Evolutionary conservation across 1,140 invertebrate genomes (phyloP), one percentile per base, ranked within the genome.

Genomic region (Drosophila ohnishii): DNA sequence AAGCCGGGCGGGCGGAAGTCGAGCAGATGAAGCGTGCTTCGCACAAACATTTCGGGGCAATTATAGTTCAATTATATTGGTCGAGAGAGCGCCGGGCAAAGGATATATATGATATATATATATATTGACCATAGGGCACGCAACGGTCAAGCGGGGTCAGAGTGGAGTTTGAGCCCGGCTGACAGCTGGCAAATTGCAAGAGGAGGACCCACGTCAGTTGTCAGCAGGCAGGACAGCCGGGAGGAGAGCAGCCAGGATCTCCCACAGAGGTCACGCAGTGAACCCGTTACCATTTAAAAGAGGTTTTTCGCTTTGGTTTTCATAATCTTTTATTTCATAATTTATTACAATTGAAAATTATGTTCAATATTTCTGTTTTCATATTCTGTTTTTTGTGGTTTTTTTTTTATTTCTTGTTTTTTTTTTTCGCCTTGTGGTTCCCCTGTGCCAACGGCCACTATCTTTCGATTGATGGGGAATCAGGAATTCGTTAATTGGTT

Each of bases 301-400:
- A 59, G 8, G 5, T 25, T 48, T 10, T 3, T 37, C 16, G 55
- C 2, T 1, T 70, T 88, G 75, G 64, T 88, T 88, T 87, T 80
- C 61, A 87, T 87, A 88, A 87, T 87, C 64, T 83, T 87, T 87
- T 87, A 87, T 87, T 86, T 87, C 84, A 88, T 87, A 87, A 77
- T 87, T 87, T 87, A 87, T 87, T 87, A 87, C 83, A 87, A 83
- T 87, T 87, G 84, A 87, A 87, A 87, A 83, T 87, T 83, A 66
- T 86, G 80, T 88, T 87, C 83, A 87, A 87, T 87, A 80, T 77
- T 88, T 86, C 71, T 55, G 51, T 55, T 55, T 57, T 76, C 64
- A 66, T 86, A 87, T 83, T 76, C 25, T 44, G 66, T 61, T 35
- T 53, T 55, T 25, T 22, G 22, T 22, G 22, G 13, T 37, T 55